phyloP scores from a whole-genome alignment of 2,113 vertebrate genomes.

The Ammodramus savannarum region DNA sequence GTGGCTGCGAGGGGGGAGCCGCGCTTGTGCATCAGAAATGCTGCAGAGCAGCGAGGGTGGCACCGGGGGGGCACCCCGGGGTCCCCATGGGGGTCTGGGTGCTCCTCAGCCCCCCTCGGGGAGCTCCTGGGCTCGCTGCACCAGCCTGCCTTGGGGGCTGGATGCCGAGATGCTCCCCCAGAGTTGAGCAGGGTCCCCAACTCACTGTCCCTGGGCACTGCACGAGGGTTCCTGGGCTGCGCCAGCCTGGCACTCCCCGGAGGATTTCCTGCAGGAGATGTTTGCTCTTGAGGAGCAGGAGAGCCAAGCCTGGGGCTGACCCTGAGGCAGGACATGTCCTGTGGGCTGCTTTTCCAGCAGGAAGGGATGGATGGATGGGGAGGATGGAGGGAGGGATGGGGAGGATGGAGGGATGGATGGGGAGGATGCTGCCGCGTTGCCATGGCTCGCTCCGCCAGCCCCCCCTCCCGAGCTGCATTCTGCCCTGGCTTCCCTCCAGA shows the following conservation, averaged over 20 bases:
- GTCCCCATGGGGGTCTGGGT: rapidly evolving
- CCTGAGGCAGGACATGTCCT: background rate
- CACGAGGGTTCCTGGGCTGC: background rate
- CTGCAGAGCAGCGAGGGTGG: background rate
- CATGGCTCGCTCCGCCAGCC: background rate
- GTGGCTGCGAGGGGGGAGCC: background rate
- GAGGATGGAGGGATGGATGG: background rate
- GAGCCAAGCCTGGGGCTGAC: background rate
- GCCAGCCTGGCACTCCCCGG: background rate
- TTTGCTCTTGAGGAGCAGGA: background rate
- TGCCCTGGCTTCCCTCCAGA: constrained; percentile 52
- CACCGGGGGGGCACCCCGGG: background rate
- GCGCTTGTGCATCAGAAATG: constrained; percentile 8
- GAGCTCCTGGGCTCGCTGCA: background rate
- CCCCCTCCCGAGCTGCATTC: constrained; percentile 17
- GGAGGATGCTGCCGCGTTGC: background rate
- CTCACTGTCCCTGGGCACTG: background rate
- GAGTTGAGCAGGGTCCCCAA: background rate
- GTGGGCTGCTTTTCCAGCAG: background rate
- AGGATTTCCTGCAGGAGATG: background rate
- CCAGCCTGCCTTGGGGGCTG: background rate
- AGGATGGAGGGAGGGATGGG: background rate
- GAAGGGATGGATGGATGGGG: background rate
- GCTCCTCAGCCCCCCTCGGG: background rate
- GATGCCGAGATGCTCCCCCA: background rate